Percentiles rank a stretch among this genome's conserved stretches.
Conservation (phyloP, 2,797 vertebrate species). For the Sebastes jordani region DNA sequence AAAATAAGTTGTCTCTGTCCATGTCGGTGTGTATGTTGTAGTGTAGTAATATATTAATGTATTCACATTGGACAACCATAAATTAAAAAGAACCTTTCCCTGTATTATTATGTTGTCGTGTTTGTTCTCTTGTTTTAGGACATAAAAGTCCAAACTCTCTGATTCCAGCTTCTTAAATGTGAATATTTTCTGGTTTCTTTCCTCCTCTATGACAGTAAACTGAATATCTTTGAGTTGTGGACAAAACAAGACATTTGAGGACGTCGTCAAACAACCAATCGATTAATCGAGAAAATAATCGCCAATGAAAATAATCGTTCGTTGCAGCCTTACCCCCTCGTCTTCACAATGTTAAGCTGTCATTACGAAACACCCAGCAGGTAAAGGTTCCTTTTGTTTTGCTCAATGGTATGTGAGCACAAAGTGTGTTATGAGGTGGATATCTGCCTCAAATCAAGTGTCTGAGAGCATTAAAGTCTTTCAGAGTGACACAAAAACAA, state of each 20-base stretch:
- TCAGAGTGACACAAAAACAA: too few relatives aligned
- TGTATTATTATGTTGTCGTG: not conserved
- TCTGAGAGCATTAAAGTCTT: not conserved
- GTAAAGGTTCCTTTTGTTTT: not conserved
- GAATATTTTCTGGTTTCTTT: too few relatives aligned
- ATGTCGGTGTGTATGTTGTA: not conserved
- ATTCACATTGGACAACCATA: not conserved
- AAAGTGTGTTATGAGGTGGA: not conserved
- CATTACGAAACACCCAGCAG: too few relatives aligned
- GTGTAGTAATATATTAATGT: conserved; percentile 1
- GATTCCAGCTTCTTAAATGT: too few relatives aligned
- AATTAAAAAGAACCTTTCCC: conserved; percentile 13
- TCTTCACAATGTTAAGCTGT: too few relatives aligned
- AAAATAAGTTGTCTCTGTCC: not conserved
- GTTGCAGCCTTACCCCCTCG: too few relatives aligned
- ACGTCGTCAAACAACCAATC: too few relatives aligned
- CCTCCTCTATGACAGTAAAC: too few relatives aligned
- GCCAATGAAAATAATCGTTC: rapidly evolving
- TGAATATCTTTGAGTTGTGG: too few relatives aligned
- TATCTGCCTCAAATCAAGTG: not conserved
- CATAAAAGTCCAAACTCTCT: too few relatives aligned
- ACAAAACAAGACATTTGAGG: too few relatives aligned
- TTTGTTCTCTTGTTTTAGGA: not conserved
- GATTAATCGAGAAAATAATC: too few relatives aligned
- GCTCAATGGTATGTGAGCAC: not conserved